Conservation (phyloP, 2,888 invertebrate genomes). For the Megalurothrips usitatus region DNA sequence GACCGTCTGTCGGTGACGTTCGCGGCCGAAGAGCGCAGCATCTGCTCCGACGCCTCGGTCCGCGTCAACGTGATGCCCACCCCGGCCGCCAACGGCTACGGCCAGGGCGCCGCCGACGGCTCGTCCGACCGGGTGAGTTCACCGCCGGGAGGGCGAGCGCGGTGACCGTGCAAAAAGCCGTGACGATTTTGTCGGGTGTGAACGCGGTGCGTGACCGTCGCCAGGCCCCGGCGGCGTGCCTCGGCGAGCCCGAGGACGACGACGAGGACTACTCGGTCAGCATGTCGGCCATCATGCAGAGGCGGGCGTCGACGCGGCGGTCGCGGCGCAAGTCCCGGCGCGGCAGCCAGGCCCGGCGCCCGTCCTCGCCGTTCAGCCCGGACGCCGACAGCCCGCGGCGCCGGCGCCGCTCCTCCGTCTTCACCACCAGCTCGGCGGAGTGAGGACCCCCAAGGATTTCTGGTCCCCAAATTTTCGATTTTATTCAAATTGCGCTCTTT, state of each 20-base stretch:
- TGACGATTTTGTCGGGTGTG: too few species aligned
- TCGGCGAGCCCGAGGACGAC: slow-evolving; percentile 54
- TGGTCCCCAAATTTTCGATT: too few species aligned
- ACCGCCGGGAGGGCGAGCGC: background rate
- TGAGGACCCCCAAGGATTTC: slow-evolving; percentile 48
- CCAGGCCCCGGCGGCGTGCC: background rate
- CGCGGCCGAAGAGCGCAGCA: slow-evolving; percentile 55
- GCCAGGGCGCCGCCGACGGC: slow-evolving; percentile 50
- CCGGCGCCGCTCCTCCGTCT: slow-evolving; percentile 65
- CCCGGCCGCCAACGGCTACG: slow-evolving; percentile 48
- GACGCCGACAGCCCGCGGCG: slow-evolving; percentile 46
- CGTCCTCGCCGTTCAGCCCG: slow-evolving; percentile 51
- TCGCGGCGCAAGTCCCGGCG: slow-evolving; percentile 47
- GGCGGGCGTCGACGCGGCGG: slow-evolving; percentile 68
- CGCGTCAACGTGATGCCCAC: slow-evolving; percentile 47
- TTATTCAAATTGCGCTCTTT: too few species aligned
- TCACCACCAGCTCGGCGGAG: slow-evolving; percentile 84
- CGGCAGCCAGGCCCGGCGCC: slow-evolving; percentile 29
- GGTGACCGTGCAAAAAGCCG: too few species aligned
- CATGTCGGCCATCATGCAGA: slow-evolving; percentile 75
- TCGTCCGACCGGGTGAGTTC: slow-evolving; percentile 31
- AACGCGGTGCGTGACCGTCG: too few species aligned
- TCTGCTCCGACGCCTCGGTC: slow-evolving; percentile 41
- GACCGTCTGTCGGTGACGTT: slow-evolving; percentile 70
- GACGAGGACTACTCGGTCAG: slow-evolving; percentile 85